Conservation (phyloP, 2,113 vertebrate genomes). For the Dipodomys merriami region DNA sequence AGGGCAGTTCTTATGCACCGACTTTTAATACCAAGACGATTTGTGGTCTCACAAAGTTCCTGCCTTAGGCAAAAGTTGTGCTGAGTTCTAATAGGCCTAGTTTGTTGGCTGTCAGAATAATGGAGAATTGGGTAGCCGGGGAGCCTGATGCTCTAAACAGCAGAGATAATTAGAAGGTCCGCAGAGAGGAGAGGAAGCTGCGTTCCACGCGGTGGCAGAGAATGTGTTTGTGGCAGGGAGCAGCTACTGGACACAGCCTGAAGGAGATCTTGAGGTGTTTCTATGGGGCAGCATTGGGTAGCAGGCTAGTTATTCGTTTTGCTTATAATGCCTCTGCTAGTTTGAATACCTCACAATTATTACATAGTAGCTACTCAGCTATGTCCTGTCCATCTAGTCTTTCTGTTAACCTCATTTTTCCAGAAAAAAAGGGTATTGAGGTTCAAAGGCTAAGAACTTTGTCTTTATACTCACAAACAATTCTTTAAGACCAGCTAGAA, state of each 20-base stretch:
- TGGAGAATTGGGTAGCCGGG: slow-evolving; percentile 93
- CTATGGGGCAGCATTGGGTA: slow-evolving; percentile 26
- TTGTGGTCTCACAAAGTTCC: slow-evolving; percentile 90
- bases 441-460: background rate
- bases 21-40: slow-evolving; percentile 93
- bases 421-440: background rate
- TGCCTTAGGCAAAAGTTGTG: slow-evolving; percentile 89
- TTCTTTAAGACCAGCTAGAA: background rate
- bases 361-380: background rate
- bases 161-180: slow-evolving; percentile 93
- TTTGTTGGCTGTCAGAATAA: slow-evolving; percentile 95
- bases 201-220: slow-evolving; percentile 75
- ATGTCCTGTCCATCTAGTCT: background rate
- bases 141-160: slow-evolving; percentile 90
- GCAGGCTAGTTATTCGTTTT: background rate
- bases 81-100: slow-evolving; percentile 91
- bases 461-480: background rate
- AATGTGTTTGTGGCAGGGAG: slow-evolving; percentile 75
- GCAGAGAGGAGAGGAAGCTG: slow-evolving; percentile 86
- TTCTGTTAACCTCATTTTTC: background rate
- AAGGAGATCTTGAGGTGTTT: slow-evolving; percentile 47
- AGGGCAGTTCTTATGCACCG: slow-evolving; percentile 91
- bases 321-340: background rate
- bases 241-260: slow-evolving; percentile 44
- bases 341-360: background rate